Evolutionary conservation across 1,140 invertebrate genomes (phyloP), one percentile per base, ranked within the genome.

Genomic region (Papilio machaon): DNA sequence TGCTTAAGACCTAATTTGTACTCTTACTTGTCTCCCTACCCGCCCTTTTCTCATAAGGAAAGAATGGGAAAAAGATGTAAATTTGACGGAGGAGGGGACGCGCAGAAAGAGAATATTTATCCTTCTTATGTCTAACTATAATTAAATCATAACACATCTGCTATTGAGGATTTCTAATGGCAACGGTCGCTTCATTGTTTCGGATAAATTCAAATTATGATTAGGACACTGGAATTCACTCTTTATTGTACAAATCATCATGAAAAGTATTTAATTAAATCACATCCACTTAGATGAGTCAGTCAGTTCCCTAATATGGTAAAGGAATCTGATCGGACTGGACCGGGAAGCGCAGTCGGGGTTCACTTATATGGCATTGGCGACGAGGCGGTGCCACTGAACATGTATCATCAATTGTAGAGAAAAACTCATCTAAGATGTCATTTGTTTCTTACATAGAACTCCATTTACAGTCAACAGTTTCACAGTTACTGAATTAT

Each of bases 361-460:
- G 23, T 4, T 4, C 5, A n/a, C 47, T 10, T 76, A 76, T 76
- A 76, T 54, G 74, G 74, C 23, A 47, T 9, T 7, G 46, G 46
- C 19, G 73, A 23, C 73, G 19, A 30, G 1, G 74, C 74, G 43
- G 23, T 76, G 74, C 73, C 5, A 23, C 74, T 76, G 47, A 76
- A 76, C n/a, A 52, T 23, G 35, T 73, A 35, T 54, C 7, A 76
- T 76, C 74, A 47, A 76, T 73, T 17, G 74, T 47, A 23, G 46
- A 30, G 74, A 76, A 76, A 76, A 76, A 76, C 46, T 46, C 5
- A 11, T 19, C 73, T 47, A 52, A 19, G 73, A 74, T 17, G 46
- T 38, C 43, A 74, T 74, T 47, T 35, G 64, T 70, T 70, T 70
- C 30, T 35, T 64, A 11, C 10, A 17, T 38, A 17, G 30, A 15